phyloP scores from a whole-genome alignment of 2,113 vertebrate species.

The Eira barbara region DNA sequence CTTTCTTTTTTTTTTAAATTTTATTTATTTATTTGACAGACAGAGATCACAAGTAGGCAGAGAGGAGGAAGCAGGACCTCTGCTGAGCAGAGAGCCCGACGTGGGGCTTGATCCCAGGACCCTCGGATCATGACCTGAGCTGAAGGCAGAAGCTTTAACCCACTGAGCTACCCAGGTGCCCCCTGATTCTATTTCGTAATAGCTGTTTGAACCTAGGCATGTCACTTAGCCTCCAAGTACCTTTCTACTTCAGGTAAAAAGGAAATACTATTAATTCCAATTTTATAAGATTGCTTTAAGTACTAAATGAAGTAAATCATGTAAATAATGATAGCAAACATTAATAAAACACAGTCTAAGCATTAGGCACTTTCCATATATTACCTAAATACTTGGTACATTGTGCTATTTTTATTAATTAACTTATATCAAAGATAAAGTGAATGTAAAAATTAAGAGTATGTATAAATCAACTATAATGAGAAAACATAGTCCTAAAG shows the following conservation, averaged over 20 bases:
- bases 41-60: too few species aligned
- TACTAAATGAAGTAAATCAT: neutral
- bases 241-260: neutral
- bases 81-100: too few species aligned
- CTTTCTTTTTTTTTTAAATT: neutral
- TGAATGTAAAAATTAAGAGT: neutral
- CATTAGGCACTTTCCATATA: neutral
- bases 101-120: too few species aligned
- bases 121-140: too few species aligned
- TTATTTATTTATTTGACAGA: too few species aligned
- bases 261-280: neutral
- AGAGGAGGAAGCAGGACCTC: too few species aligned
- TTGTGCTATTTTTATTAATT: neutral
- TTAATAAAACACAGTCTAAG: neutral
- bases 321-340: neutral
- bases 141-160: too few species aligned
- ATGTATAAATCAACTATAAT: neutral
- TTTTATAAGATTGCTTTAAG: neutral
- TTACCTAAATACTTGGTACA: neutral
- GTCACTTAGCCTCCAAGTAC: neutral
- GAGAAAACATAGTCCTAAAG: neutral
- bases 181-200: neutral
- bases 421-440: neutral
- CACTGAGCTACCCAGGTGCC: too few species aligned
- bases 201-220: neutral